Evolutionary conservation across 2,797 vertebrate genomes (phyloP), one percentile per base, ranked within the genome.

Genomic region (Cossypha polioptera): DNA sequence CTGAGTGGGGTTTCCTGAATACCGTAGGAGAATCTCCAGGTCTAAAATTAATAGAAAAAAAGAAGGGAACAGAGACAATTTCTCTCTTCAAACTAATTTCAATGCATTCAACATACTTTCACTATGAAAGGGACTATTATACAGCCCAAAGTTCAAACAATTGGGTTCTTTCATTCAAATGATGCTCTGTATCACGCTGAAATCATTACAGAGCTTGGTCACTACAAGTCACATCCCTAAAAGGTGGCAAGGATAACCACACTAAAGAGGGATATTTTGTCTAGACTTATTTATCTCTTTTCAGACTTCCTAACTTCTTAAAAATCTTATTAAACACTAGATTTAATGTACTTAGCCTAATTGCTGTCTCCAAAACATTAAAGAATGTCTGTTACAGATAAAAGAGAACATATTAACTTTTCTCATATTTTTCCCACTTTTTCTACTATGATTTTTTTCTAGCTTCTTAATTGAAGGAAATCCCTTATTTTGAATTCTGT

Each of bases 261-360:
- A 81, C 93, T 75, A 92, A 95, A 88, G 8, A 58, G 18, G 20
- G 25, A 51, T 68, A 78, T 86, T 86, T 95, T 83, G 24, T 88
- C 54, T 75, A 86, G 73, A 78, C 54, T 78, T 63, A 82, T 61
- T 94, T 81, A 47, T 83, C 42, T 86, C 42, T 80, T 91, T 88
- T 45, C 45, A 83, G 65, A 51, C 61, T 82, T 83, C 53, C 6
- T 3, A 25, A 40, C 65, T 67, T 88, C 69, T 78, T 78, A 74
- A 86, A 88, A 91, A 86, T 88, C 24, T 38, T 86, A 22, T 67
- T 83, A 77, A 71, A 86, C 6, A 67, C 15, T 50, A 4, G 2
- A 50, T 80, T 80, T 77, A 86, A 83, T 74, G 62, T 82, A 40
- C 29, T 82, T 81, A 73, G 19, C 15, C 13, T 79, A 69, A 77